Conservation (phyloP, 35 echinoderm and acorn worm species). For the Heliocidaris erythrogramma region DNA sequence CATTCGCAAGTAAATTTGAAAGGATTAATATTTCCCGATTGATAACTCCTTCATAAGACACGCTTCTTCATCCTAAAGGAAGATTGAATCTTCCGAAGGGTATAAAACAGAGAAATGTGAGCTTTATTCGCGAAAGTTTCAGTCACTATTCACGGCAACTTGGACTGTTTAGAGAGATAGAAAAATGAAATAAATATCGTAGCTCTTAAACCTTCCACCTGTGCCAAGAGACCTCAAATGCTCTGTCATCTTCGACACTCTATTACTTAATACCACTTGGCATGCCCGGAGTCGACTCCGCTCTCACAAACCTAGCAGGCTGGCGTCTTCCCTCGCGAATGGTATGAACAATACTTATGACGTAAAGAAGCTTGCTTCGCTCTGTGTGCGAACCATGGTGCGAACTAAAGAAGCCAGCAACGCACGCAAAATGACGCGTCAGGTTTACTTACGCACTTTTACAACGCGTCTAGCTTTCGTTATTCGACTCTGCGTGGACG, state of each 20-base stretch:
- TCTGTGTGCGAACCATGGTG: neutral
- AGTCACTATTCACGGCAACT: neutral
- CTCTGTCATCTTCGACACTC: neutral
- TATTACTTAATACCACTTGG: neutral
- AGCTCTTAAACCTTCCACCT: neutral
- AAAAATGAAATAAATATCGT: neutral
- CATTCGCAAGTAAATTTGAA: no score
- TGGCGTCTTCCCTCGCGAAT: neutral
- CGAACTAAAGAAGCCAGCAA: neutral
- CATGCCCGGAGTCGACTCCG: neutral
- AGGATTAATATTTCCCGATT: neutral
- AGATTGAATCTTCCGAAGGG: neutral
- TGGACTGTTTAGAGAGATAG: neutral
- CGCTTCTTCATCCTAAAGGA: neutral
- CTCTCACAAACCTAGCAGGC: neutral
- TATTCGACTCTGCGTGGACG: neutral
- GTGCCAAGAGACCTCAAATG: neutral
- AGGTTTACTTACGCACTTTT: neutral
- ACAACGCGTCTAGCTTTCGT: neutral
- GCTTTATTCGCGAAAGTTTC: neutral
- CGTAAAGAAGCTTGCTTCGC: neutral
- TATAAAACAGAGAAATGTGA: neutral
- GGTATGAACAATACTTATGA: neutral
- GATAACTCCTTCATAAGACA: neutral
- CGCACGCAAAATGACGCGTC: neutral